Conservation (phyloP, 1,140 invertebrate species). For the Apis mellifera region Amel_HAv3.1 CM009933.2:3565001-3565500, state of each 20-base stretch:
- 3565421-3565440: too few relatives aligned
- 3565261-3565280: not conserved
- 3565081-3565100: not conserved
- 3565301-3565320: too few relatives aligned
- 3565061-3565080: slow-evolving; percentile 3
- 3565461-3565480: not conserved
- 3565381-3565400: too few relatives aligned
- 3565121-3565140: not conserved
- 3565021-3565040: not conserved
- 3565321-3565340: too few relatives aligned
- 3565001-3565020: not conserved
- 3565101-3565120: not conserved
- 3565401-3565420: too few relatives aligned
- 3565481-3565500: not conserved
- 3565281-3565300: not conserved
- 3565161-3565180: slow-evolving; percentile 7
- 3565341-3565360: too few relatives aligned
- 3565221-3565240: not conserved
- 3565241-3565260: not conserved
- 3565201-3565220: too few relatives aligned
- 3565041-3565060: not conserved
- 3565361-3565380: too few relatives aligned
- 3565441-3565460: not conserved
- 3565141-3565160: not conserved
- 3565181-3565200: slow-evolving; percentile 5